Evolutionary conservation across 1,140 invertebrate genomes (phyloP).

Genomic region (Cydia fagiglandana): DNA sequence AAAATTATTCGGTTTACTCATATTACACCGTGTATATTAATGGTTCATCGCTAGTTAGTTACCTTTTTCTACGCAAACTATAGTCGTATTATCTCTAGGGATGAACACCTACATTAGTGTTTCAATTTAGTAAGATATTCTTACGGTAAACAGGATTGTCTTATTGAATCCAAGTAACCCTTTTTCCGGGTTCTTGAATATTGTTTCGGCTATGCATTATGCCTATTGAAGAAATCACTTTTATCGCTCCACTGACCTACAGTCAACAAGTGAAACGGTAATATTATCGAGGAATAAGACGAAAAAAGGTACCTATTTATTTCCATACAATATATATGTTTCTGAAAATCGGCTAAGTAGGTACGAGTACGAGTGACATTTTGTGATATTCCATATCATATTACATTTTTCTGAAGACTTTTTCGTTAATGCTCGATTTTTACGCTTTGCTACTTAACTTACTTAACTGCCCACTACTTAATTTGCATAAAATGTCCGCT

Average conservation of each 20-base stretch:
- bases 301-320: not conserved
- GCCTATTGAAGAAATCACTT: not conserved
- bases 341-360: not conserved
- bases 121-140: not conserved
- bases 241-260: not conserved
- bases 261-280: not conserved
- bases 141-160: conserved; percentile 11
- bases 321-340: not conserved
- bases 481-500: too few species aligned
- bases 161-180: not conserved
- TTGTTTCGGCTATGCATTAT: not conserved
- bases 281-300: not conserved
- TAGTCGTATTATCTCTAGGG: not conserved
- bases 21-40: too few species aligned
- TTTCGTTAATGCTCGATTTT: too few species aligned
- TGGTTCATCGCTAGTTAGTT: too few species aligned
- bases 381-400: too few species aligned
- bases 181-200: conserved; percentile 11
- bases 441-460: not conserved
- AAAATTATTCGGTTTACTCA: too few species aligned
- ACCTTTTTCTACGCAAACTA: not conserved
- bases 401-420: too few species aligned
- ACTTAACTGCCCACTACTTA: not conserved
- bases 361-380: not conserved
- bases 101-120: not conserved